Conservation (phyloP, 2,797 vertebrate species). For the Gymnoscopelus microlampas region DNA sequence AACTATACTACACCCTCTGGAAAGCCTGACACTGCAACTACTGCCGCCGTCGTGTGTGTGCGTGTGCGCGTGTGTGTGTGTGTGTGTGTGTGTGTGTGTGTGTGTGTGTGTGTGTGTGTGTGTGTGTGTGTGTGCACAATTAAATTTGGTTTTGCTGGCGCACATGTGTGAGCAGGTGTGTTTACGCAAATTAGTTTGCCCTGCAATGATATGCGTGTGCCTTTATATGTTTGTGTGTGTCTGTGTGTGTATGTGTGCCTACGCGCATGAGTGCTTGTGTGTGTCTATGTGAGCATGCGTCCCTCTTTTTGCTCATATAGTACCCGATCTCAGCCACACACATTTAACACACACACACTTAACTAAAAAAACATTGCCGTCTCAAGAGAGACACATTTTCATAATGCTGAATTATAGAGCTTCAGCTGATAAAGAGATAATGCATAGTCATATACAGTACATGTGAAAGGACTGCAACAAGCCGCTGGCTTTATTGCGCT, state of each 20-base stretch:
- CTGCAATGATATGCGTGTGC: background rate
- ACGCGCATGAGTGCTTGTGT: too few species aligned
- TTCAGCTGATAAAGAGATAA: too few species aligned
- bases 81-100: slow-evolving; percentile 25
- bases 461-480: too few species aligned
- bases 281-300: too few species aligned
- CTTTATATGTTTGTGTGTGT: background rate
- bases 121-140: background rate
- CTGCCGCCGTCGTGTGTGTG: slow-evolving; percentile 20
- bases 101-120: slow-evolving; percentile 28
- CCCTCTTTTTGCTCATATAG: too few species aligned
- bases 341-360: too few species aligned
- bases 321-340: too few species aligned
- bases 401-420: too few species aligned
- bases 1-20: slow-evolving; percentile 67
- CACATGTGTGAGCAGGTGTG: background rate
- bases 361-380: too few species aligned
- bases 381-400: too few species aligned
- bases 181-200: background rate
- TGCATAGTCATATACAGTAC: too few species aligned
- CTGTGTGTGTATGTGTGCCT: background rate
- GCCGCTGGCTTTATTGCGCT: too few species aligned
- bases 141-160: slow-evolving; percentile 2
- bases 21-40: slow-evolving; percentile 76
- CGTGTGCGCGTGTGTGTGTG: slow-evolving; percentile 8